Evolutionary conservation across 2,888 invertebrate genomes (phyloP).

Genomic region (Choreutis nemorana): DNA sequence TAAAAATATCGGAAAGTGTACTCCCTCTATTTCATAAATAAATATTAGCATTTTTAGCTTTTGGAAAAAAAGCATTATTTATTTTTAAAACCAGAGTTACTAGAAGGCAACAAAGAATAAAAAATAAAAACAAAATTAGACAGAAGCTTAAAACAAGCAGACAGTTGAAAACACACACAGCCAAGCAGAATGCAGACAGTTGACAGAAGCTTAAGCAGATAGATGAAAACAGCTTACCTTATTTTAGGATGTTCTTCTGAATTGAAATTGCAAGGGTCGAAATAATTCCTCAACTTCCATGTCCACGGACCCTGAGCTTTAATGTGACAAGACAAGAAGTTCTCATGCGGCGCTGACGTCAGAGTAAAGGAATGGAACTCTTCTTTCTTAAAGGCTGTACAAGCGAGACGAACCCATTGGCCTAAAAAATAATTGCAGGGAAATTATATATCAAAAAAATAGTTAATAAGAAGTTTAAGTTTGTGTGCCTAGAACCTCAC

Average conservation of each 20-base stretch:
- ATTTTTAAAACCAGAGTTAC: too few species aligned
- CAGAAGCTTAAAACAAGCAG: too few species aligned
- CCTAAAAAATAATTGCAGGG: constrained; percentile 64
- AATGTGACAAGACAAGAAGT: constrained; percentile 93
- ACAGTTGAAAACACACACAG: too few species aligned
- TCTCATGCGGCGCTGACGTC: constrained; percentile 96
- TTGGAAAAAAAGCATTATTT: too few species aligned
- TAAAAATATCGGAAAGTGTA: background rate
- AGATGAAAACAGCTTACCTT: constrained; percentile 24
- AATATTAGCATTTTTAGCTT: background rate
- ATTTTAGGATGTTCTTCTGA: constrained; percentile 87
- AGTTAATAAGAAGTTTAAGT: too few species aligned
- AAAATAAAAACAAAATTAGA: too few species aligned
- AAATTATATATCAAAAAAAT: too few species aligned
- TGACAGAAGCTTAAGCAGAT: too few species aligned
- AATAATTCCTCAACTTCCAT: constrained; percentile 94
- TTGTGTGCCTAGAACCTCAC: too few species aligned
- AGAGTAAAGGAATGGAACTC: constrained; percentile 96
- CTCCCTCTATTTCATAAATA: background rate
- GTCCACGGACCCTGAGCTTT: constrained; percentile 94
- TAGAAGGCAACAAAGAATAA: too few species aligned
- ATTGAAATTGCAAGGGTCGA: constrained; percentile 91
- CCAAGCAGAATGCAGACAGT: too few species aligned
- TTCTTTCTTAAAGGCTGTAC: constrained; percentile 86
- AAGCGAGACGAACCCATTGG: constrained; percentile 93